Base-by-base conservation (phyloP, 1,140 invertebrate species). In the Cotesia chilonis region DNA sequence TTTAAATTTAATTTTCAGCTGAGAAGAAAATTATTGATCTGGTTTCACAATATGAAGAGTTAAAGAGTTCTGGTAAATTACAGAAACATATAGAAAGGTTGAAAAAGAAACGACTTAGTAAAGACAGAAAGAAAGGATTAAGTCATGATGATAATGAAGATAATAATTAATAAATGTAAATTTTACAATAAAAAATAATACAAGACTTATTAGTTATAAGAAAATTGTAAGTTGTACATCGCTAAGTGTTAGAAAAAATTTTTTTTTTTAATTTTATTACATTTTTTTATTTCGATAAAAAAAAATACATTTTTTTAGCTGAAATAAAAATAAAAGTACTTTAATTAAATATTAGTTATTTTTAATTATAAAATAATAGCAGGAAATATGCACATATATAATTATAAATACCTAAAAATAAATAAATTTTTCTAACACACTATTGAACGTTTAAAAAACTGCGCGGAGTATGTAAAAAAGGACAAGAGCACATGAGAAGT, bases 1-100 rank as follows among this genome's bases (percentile, higher is more conserved):
- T 73, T 52, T 64, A 3, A 57, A 14, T 79, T 81, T 80, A 72
- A 71, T 71, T 90, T 90, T 52, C 82, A 94, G 93, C 91, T 82
- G 92, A 93, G 59, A 89, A 90, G 73, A 91, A 91, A 75, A 84
- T 92, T 51, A 81, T 91, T 47, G 87, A 92, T 52, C 79, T 95
- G 37, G 89, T 93, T 9, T 88, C 91, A 35, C 92, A 94, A 81
- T 95, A 91, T 76, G 91, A 94, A 73, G 89, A 92, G 70, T 82
- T 94, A 7, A 93, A 94, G 80, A 89, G 89, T 71, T 86, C 83
- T 0, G 93, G 94, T 47, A 92, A 91, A 85, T 76, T 95, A 4
- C 89, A 92, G 72, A 93, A 94, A 80, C 93, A 94, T 78, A 88
- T 95, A 74, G 89, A 91, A 72, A 92, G 92, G 78, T 88, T 92